Base-by-base conservation (phyloP, 2,113 vertebrate species). In the Forbesichthys agassizii region DNA sequence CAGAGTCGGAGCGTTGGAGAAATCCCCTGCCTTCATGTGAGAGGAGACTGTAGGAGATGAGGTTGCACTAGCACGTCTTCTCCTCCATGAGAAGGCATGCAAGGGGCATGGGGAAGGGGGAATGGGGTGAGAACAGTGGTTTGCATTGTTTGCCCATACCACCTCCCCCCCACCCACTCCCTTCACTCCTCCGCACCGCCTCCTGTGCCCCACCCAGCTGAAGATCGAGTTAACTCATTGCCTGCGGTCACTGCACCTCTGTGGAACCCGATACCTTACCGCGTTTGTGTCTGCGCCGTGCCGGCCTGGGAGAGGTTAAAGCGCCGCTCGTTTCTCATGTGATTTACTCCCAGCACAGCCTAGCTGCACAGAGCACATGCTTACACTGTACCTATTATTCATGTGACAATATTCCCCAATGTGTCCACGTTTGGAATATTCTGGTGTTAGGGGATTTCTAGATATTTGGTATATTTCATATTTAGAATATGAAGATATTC, bases 21-120 rank as follows among this genome's bases (percentile, higher is more conserved):
- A 91, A 88, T 89, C 90, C 90, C 90, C 86, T 8, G 84, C 80
- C 87, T 89, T 88, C 89, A 88, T 88, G 84, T 78, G 87, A 82
- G 83, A 82, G 87, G 85, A 77, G 74, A 88, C 80, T 73, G 78
- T 66, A 84, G 74, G 84, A 88, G 90, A 91, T 89, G 88, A 88
- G 88, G 87, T 91, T 91, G 90, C 89, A 90, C 81, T 71, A 84
- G 88, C 88, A 86, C 79, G 90, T 87, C 87, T 88, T 87, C 82
- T 86, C 78, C 84, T 84, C 79, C 65, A 14, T 88, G 86, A 90
- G n/a, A n/a, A n/a, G n/a, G n/a, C n/a, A n/a, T n/a, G 18, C 11
- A 16, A 27, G 56, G 56, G 42, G 20, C 53, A 13, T 53, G 52
- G 47, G 20, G 62, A 18, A 54, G 36, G 10, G 58, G 58, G n/a